Evolutionary conservation across 2,888 invertebrate genomes (phyloP), one percentile per base, ranked within the genome.

Genomic region (Ethmia dodecea): DNA sequence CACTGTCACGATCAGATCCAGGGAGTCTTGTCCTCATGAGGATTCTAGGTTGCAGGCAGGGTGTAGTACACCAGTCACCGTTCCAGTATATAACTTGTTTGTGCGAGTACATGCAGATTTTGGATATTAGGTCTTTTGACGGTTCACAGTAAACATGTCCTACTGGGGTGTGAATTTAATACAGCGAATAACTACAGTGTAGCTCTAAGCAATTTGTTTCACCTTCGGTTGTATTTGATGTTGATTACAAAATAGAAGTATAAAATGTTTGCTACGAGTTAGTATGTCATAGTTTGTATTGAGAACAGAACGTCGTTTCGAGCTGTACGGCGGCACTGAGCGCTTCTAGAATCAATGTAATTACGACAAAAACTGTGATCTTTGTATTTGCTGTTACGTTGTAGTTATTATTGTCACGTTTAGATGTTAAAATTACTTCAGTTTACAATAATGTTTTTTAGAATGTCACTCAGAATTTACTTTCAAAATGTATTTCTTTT

Each of bases 81-180:
- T 57, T 71, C 69, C 68, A 64, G 60, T 70, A 62, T 72, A 68
- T 61, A 67, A 65, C 53, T 64, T 64, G 58, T 63, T 66, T 55
- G 67, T 58, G 53, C 69, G 62, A 64, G 58, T 63, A 67, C 55
- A 68, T 58, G 53, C 69, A 63, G 49, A 55, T 76, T 78, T 77
- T 80, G 64, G 74, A 77, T 72, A 61, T 56, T 69, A 68, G 59
- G 76, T 78, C 77, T 78, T 72, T 77, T 79, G 76, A 78, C 74
- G 69, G 56, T 65, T 70, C 67, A 69, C 64, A 55, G n/a, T 61
- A 60, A 62, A 62, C 55, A 55, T 62, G 63, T 63, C 52, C 47
- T 45, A 48, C 45, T 42, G 37, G 49, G 49, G 55, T 55, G 49
- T 45, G 45, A 48, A 55, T 55, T n/a, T 42, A 55, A 64, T 65